Base-by-base conservation (phyloP, 2,888 invertebrate species). In the Pristionchus entomophagus region DNA sequence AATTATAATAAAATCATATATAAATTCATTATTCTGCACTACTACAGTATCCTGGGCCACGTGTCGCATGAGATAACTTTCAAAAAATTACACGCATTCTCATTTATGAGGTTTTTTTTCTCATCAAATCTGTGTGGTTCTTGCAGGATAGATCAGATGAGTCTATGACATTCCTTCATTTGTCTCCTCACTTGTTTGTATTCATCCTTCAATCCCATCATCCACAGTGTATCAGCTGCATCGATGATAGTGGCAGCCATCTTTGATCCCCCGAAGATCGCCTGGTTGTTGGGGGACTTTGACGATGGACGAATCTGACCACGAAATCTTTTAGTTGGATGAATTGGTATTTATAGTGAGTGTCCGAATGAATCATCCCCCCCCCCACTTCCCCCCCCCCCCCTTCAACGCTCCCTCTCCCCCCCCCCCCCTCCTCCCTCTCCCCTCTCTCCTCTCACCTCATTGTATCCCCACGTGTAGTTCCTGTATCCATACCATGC, bases 391-490 rank as follows among this genome's bases (percentile, higher is more conserved):
- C n/a, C n/a, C n/a, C n/a, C n/a, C n/a, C n/a, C n/a, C n/a, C n/a
- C n/a, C n/a, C n/a, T n/a, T n/a, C n/a, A n/a, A n/a, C n/a, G n/a
- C n/a, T n/a, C n/a, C n/a, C n/a, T n/a, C n/a, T n/a, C n/a, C n/a
- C n/a, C n/a, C n/a, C n/a, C n/a, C n/a, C n/a, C n/a, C n/a, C 6
- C 45, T 45, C 45, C 45, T 45, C 59, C 8, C 12, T 59, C 22
- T 26, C 59, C 22, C 59, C 4, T 65, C 65, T 29, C 19, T 32
- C 17, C 29, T 65, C 65, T 49, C 93, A 99, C 95, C 94, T 99
- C 99, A 94, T 99, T 99, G 94, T 97, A 96, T 90, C 99, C 99
- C 99, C 99, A 99, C 0, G 99, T 97, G 95, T 97, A 97, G 89
- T 97, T 95, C 91, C 96, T 97, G 95, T 99, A 99, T 94, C 97